Evolutionary conservation across 2,113 vertebrate genomes (phyloP).

Genomic region (Psephotus haematonotus): DNA sequence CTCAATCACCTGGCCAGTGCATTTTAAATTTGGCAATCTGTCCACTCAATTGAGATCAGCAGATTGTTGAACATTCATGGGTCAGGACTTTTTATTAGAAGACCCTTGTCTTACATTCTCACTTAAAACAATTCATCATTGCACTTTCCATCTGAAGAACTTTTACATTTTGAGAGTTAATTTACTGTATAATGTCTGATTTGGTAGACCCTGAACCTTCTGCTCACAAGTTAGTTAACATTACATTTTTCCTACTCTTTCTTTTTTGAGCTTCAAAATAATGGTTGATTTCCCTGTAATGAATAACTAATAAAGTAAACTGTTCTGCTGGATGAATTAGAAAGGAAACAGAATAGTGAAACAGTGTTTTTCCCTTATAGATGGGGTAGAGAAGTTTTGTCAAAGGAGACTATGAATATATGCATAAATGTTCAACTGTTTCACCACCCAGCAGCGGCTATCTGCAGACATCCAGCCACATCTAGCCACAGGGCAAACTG

Average conservation of each 20-base stretch:
- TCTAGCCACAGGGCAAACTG: not conserved
- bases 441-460: not conserved
- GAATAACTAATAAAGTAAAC: conserved; percentile 69
- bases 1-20: conserved; percentile 18
- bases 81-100: conserved; percentile 62
- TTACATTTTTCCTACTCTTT: conserved; percentile 5
- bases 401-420: not conserved
- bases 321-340: not conserved
- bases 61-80: conserved; percentile 40
- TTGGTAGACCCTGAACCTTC: conserved; percentile 7
- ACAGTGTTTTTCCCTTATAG: not conserved
- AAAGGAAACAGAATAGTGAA: conserved; percentile 35
- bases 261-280: conserved; percentile 35
- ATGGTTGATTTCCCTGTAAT: conserved; percentile 50
- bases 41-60: conserved; percentile 57
- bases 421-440: not conserved
- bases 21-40: conserved; percentile 52
- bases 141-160: conserved; percentile 34
- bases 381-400: not conserved
- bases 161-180: conserved; percentile 45
- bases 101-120: not conserved
- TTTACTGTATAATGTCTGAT: conserved; percentile 45
- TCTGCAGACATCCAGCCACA: not conserved
- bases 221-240: conserved; percentile 30
- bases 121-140: conserved; percentile 49